phyloP scores from a whole-genome alignment of 2,113 vertebrate species.

The Ranitomeya variabilis region DNA sequence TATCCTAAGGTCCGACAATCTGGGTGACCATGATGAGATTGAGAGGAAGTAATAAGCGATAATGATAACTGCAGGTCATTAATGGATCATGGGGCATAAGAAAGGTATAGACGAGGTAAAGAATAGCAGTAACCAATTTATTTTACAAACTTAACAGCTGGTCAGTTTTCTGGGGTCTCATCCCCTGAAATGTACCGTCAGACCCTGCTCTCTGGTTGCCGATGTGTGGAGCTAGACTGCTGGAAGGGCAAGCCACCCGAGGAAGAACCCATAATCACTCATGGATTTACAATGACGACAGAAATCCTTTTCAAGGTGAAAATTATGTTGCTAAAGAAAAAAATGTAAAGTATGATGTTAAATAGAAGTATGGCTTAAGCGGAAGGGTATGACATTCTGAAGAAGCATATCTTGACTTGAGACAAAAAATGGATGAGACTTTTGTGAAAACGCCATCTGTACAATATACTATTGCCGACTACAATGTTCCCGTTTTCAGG shows the following conservation, averaged over 20 bases:
- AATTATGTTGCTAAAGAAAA: not conserved
- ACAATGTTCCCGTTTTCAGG: conserved; percentile 70
- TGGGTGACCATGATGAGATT: too few relatives aligned
- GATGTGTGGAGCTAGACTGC: conserved; percentile 96
- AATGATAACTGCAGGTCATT: too few relatives aligned
- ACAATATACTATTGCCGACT: not conserved
- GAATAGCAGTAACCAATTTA: too few relatives aligned
- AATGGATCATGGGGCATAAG: too few relatives aligned
- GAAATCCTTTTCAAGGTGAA: conserved; percentile 94
- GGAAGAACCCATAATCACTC: conserved; percentile 96
- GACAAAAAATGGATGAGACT: too few relatives aligned
- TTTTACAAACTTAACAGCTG: conserved; percentile 71
- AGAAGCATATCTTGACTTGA: too few relatives aligned
- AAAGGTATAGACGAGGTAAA: too few relatives aligned
- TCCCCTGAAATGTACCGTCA: conserved; percentile 98
- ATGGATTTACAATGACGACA: conserved; percentile 98
- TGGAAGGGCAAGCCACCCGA: conserved; percentile 96
- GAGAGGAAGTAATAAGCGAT: too few relatives aligned
- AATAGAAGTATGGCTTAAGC: too few relatives aligned
- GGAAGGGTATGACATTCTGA: too few relatives aligned
- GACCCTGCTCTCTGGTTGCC: conserved; percentile 89
- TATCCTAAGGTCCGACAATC: too few relatives aligned
- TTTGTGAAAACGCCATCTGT: not conserved
- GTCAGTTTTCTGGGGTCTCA: conserved; percentile 93
- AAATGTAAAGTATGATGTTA: not conserved